Evolutionary conservation across 2,888 invertebrate species (phyloP).

Genomic region (Axea sp.): DNA sequence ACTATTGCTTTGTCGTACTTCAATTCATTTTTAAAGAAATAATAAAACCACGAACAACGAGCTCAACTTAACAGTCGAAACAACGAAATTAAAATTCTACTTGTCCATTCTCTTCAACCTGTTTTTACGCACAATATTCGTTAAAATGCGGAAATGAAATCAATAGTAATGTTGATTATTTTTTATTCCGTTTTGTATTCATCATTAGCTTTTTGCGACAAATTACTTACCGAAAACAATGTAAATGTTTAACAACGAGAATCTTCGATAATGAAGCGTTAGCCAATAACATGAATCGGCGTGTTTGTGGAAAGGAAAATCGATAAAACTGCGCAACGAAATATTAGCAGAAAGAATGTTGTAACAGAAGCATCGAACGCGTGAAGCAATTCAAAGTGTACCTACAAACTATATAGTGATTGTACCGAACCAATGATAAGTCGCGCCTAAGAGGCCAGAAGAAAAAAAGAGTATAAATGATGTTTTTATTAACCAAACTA

Average conservation of each 20-base stretch:
- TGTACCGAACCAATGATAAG: conserved; percentile 41
- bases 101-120: background rate
- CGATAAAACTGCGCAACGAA: conserved; percentile 66
- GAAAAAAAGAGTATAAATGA: conserved; percentile 44
- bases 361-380: conserved; percentile 52
- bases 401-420: conserved; percentile 62
- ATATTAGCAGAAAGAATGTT: conserved; percentile 55
- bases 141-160: background rate
- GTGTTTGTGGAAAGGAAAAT: conserved; percentile 39
- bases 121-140: conserved; percentile 1
- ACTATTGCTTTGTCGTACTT: conserved; percentile 17
- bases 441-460: conserved; percentile 53
- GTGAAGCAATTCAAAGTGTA: conserved; percentile 65
- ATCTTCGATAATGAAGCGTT: conserved; percentile 59
- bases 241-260: conserved; percentile 44
- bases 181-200: conserved; percentile 23
- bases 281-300: conserved; percentile 51
- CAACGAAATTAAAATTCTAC: conserved; percentile 41
- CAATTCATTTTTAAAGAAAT: conserved; percentile 11
- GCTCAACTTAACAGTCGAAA: conserved; percentile 46
- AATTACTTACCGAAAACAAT: conserved; percentile 41
- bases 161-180: conserved; percentile 26
- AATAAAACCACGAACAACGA: conserved; percentile 31
- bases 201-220: conserved; percentile 40
- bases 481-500: conserved; percentile 50